A percentile compares a stretch with the other conserved stretches of the same genome.
These are phyloP conservation scores for Hyposoter didymator DNA, from an alignment of 2,888 invertebrate genomes.

Conservation along the genomic window DNA sequence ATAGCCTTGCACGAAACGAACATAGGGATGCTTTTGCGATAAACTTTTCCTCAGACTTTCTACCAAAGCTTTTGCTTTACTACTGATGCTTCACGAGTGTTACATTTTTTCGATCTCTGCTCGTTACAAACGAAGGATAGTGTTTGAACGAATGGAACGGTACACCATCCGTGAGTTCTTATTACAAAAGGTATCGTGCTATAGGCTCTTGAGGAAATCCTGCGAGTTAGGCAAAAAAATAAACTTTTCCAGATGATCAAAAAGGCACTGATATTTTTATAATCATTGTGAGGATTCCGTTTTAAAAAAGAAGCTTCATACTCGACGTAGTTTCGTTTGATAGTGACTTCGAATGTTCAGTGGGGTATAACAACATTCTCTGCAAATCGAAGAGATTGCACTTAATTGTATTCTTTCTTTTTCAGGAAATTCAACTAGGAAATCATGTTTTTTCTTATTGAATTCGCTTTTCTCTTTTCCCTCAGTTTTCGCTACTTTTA, in stretches of 20 bases:
- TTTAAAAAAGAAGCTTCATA: not conserved
- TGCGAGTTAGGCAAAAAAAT: not conserved
- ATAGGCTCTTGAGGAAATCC: not conserved
- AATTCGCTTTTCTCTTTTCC: not conserved
- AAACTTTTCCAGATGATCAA: not conserved
- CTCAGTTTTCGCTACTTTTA: not conserved
- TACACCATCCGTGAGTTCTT: not conserved
- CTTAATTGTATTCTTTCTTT: not conserved
- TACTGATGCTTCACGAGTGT: conserved; percentile 5
- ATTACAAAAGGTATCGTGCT: not conserved
- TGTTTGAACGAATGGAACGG: conserved; percentile 8
- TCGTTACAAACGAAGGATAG: conserved; percentile 3
- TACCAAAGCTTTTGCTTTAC: conserved; percentile 26
- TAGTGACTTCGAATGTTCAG: not conserved
- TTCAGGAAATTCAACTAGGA: not conserved
- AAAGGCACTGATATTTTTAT: not conserved
- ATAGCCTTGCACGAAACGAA: conserved; percentile 12
- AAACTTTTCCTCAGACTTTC: conserved; percentile 48
- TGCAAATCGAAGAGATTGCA: not conserved
- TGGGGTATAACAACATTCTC: not conserved
- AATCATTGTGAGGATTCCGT: not conserved
- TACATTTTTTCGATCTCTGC: conserved; percentile 29
- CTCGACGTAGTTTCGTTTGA: not conserved
- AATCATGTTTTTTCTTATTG: not conserved
- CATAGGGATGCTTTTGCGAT: conserved; percentile 20